Evolutionary conservation across 2,888 invertebrate species (phyloP), one percentile per base, ranked within the genome.

Genomic region (Lasioglossum zephyrum): DNA sequence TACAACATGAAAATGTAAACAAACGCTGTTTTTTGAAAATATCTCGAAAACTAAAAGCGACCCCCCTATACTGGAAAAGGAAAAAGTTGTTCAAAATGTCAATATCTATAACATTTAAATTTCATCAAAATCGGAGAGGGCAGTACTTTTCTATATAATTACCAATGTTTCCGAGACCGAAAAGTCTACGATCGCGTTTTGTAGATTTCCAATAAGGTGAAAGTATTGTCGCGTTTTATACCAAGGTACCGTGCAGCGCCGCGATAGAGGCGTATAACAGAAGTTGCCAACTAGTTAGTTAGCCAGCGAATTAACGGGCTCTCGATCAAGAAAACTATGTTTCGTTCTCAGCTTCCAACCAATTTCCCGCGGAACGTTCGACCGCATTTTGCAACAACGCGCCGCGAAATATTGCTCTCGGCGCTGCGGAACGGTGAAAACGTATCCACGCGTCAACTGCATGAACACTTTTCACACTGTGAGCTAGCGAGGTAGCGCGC

Each of bases 321-420:
- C 75, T 49, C 73, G 75, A 73, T 85, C 79, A 84, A 75, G 85
- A 79, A 85, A 85, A 85, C 85, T 85, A 84, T 63, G 74, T 66
- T 74, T 47, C 73, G 60, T 49, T 70, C 53, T 39, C 8, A 44
- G 36, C 26, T n/a, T 63, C 63, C 84, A 18, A 41, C 60, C 79
- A 76, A 85, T 85, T 85, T 79, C 63, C 75, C 49, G 36, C 47
- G 47, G 9, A 84, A 84, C 57, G 76, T 63, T 78, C 22, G 44
- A 70, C 75, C 70, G 72, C 44, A 77, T 77, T 77, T 77, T 16
- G 36, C 60, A 69, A 44, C 41, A 69, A 57, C 22, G 66, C 47
- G 53, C 22, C 41, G 26, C 49, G 26, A 49, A 60, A 73, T 76
- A 47, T 82, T 77, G 66, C 57, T 66, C 57, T n/a, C 69, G 41